Conservation (phyloP, 2,113 vertebrate genomes). For the Trichomycterus rosablanca region DNA sequence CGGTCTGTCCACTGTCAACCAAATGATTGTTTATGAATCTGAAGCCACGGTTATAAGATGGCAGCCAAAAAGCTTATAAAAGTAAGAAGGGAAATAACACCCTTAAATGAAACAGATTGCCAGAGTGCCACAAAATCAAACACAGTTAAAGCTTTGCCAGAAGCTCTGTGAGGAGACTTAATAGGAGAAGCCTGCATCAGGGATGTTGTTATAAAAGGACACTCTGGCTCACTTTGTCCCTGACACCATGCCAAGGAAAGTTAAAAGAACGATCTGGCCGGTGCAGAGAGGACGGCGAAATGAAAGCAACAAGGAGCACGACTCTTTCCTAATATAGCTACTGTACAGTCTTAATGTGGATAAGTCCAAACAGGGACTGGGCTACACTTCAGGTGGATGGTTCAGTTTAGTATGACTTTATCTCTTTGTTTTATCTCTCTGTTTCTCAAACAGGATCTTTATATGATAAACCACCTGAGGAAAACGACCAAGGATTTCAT, state of each 20-base stretch:
- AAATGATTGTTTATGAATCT: slow-evolving; percentile 6
- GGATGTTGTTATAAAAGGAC: slow-evolving; percentile 13
- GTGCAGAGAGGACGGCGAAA: slow-evolving; percentile 35
- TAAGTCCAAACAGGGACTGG: slow-evolving; percentile 14
- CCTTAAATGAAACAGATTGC: slow-evolving; percentile 14
- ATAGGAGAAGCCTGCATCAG: slow-evolving; percentile 15
- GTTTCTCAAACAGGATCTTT: slow-evolving; percentile 60
- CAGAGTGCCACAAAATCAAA: slow-evolving; percentile 16
- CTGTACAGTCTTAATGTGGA: not conserved
- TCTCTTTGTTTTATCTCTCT: slow-evolving; percentile 25
- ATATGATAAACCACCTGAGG: slow-evolving; percentile 55
- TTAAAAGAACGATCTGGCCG: slow-evolving; percentile 32
- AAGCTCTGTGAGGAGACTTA: slow-evolving; percentile 1
- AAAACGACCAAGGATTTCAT: slow-evolving; percentile 64
- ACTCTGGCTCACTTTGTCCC: slow-evolving; percentile 28
- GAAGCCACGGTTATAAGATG: slow-evolving; percentile 22
- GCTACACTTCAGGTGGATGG: slow-evolving; percentile 6
- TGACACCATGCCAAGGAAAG: slow-evolving; percentile 51
- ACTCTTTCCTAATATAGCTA: slow-evolving; percentile 58
- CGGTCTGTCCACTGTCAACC: not conserved
- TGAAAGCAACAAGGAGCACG: slow-evolving; percentile 27
- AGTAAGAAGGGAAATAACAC: slow-evolving; percentile 11
- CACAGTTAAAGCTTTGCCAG: slow-evolving; percentile 24
- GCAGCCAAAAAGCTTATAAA: slow-evolving; percentile 9
- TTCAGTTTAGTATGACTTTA: slow-evolving; percentile 26